Evolutionary conservation across 1,140 invertebrate genomes (phyloP), one percentile per base, ranked within the genome.

Genomic region (Eufriesea mexicana): DNA sequence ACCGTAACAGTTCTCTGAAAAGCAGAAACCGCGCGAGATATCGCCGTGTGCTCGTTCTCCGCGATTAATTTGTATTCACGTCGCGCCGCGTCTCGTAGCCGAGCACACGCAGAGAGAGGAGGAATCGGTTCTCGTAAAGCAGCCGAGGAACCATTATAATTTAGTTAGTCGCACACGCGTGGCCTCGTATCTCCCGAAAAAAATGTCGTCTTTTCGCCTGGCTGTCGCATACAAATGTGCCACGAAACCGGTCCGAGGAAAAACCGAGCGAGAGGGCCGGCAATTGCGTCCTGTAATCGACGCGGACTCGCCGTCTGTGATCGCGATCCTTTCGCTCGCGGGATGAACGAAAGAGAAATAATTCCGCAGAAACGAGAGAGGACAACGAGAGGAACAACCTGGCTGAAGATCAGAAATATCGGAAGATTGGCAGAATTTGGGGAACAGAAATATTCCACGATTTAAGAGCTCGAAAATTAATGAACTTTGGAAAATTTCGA

Each of bases 91-190:
- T 28, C 83, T 68, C 77, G 89, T 84, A 83, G 80, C 84, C 79
- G 59, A 74, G 16, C 23, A 20, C 5, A 55, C 25, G 28, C 9
- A 8, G 5, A 23, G 8, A 68, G 88, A 8, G 28, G 64, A 79
- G 57, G 75, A 81, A 88, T 90, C 84, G 86, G 83, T 73, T 42
- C 77, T 67, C 42, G 61, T 71, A 83, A 83, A 88, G 68, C 61
- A 71, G 16, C 76, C 54, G 61, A 66, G 74, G 70, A 67, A 84
- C 83, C 81, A 87, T 90, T 90, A 86, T 89, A 88, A 90, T 89
- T 90, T 88, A 68, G 87, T 85, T 83, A 70, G 78, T 74, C 55
- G 54, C 47, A 54, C 68, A 62, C 80, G 54, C 78, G 51, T 35
- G 76, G 47, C 62, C 64, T 57, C 57, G 61, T 62, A 51, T 67